Percentiles rank a stretch among this genome's conserved stretches.
phyloP scores from a whole-genome alignment of 2,797 vertebrate genomes.

The Coreius guichenoti region DNA sequence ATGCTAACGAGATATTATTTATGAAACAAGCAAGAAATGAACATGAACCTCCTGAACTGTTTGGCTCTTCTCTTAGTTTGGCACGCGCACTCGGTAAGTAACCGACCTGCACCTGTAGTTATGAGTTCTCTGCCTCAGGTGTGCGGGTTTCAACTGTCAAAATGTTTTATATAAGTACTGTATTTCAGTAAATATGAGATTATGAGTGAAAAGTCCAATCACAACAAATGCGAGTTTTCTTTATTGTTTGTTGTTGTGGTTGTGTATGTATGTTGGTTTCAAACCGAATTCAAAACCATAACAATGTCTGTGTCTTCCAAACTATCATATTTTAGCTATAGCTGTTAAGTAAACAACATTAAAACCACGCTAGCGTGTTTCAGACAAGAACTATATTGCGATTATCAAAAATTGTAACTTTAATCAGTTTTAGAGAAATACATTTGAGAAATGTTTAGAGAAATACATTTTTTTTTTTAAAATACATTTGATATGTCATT shows the following conservation, averaged over 20 bases:
- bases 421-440: no score
- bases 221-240: not conserved
- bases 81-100: conserved; percentile 41
- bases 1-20: not conserved
- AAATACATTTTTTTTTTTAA: no score
- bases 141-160: not conserved
- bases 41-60: conserved; percentile 28
- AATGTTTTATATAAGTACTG: not conserved
- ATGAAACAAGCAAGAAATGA: conserved; percentile 22
- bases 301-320: not conserved
- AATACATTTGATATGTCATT: no score
- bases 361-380: not conserved
- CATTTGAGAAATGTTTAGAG: no score
- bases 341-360: not conserved
- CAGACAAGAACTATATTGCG: not conserved
- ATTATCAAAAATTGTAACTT: no score
- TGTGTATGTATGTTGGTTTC: not conserved
- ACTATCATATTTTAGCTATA: not conserved
- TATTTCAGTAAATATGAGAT: not conserved
- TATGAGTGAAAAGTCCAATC: not conserved
- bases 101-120: not conserved
- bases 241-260: not conserved
- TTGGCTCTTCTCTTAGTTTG: conserved; percentile 38
- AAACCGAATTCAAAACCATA: not conserved
- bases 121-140: not conserved